Base-by-base conservation (phyloP, 2,113 vertebrate genomes). In the Pagrus major region DNA sequence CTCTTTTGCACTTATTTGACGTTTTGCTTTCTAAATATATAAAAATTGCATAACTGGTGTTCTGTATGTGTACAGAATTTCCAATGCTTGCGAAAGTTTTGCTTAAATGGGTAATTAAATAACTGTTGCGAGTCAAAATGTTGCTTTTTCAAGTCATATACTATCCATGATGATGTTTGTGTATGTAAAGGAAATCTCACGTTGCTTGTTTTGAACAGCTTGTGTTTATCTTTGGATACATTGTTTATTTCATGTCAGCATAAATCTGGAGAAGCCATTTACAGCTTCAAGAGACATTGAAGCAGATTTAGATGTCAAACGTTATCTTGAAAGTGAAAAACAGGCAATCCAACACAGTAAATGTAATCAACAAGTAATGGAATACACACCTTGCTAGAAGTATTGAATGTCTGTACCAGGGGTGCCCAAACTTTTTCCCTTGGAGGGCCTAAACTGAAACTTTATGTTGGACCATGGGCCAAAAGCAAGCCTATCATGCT, bases 1-100 rank as follows among this genome's bases (percentile, higher is more conserved):
- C 52, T 64, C 20, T 25, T 68, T 88, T 85, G 78, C 78, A 74
- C 76, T 75, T 75, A 80, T n/a, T 70, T 39, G 23, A 72, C 55
- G 55, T 80, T 81, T 66, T n/a, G 61, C 25, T 71, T 33, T 66
- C 37, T 58, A 5, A 52, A 61, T 65, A 29, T 65, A 29, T 78
- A 27, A 37, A 14, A 65, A 63, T 41, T 25, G 20, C 27, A 27
- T 67, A 71, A 66, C 29, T 31, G 59, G 21, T 79, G 41, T 66
- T 74, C 81, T 74, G 23, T 20, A 60, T 63, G 69, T 76, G 54
- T 70, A 76, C 64, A 70, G 61, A 61, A 33, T 71, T 46, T 61
- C 4, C 21, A 33, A 10, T 39, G 68, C 27, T 31, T 18, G 9
- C 49, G 12, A 29, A 65, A 54, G 25, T 49, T 76, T 72, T 68